Base-by-base conservation (phyloP, 2,797 vertebrate species). In the Enoplosus armatus region DNA sequence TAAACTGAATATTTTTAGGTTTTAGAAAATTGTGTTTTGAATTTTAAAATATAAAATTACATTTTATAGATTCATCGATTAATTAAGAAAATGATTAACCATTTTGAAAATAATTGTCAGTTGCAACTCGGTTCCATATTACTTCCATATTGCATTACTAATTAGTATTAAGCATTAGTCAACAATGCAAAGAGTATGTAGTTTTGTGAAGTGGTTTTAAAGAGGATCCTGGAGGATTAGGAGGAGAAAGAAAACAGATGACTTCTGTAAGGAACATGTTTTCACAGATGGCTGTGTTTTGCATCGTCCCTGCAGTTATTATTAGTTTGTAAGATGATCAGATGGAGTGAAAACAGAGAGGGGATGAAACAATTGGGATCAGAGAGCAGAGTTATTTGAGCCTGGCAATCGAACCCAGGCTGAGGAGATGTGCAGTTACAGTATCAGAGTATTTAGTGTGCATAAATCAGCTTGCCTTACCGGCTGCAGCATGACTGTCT, bases 321-420 rank as follows among this genome's bases (percentile, higher is more conserved):
- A 83, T 73, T 56, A 60, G 64, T 66, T 8, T 68, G 84, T 81
- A 90, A 91, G 62, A 14, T 59, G 84, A 90, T 76, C 77, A 41
- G 50, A 75, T 65, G 59, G 35, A 51, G 59, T 77, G 85, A 84
- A 89, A 91, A 85, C 75, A 83, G 85, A 90, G 91, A 86, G 24
- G 72, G 29, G 59, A 75, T 80, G 74, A 87, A 90, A 87, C 84
- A 82, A 73, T 76, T 33, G 47, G 62, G 77, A 85, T 87, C 79
- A 88, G 70, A 84, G 83, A 85, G 70, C 82, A 72, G 62, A 80
- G 90, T 71, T 68, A 92, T 80, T 67, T 75, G 88, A 93, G 86
- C 85, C 84, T 9, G 82, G 84, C 61, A 77, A 87, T 88, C 26
- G 60, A 84, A 80, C 7, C 73, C 72, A 1, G 68, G 41, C 78